Evolutionary conservation across 1,140 invertebrate genomes (phyloP), one percentile per base, ranked within the genome.

Genomic region (Brachionus koreanus): DNA sequence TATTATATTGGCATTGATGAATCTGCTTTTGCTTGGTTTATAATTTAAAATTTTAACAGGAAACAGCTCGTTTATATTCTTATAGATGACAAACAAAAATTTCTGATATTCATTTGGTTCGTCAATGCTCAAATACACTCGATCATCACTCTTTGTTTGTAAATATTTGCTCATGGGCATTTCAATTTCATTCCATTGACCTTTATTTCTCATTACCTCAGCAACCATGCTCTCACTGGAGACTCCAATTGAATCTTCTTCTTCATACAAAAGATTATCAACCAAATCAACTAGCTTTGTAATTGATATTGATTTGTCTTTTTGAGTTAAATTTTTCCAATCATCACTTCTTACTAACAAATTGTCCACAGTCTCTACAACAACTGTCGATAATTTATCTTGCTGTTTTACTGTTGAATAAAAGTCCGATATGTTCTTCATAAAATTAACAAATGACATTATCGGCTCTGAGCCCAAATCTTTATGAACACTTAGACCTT

Each of bases 81-180:
- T 79, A 25, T 61, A 79, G 7, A 79, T 43, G 3, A 25, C 49
- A 79, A 79, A 79, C 16, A 79, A 25, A 79, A 79, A 79, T 65
- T 61, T 79, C 42, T 79, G 76, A 16, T 79, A 12, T 49, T 74
- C 42, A 46, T n/a, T 25, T 13, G 69, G 69, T 6, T 74, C 43
- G 1, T 74, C 39, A 10, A 74, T 46, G 19, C 23, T 13, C 42
- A 74, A 46, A 43, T 12, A 46, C 12, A 74, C 69, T 5, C 42
- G 6, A 25, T 74, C 69, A 19, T 69, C 35, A 5, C 33, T 69
- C 16, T 69, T 69, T 3, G 35, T 16, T 16, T 69, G 65, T 39
- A 69, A 69, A 39, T 69, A 69, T 7, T 33, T 16, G 13, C 16
- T 39, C 13, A n/a, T 42, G 42, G 65, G 65, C 16, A 74, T 49